Conservation (phyloP, 2,888 invertebrate species). For the Cremastinae sp. region DNA sequence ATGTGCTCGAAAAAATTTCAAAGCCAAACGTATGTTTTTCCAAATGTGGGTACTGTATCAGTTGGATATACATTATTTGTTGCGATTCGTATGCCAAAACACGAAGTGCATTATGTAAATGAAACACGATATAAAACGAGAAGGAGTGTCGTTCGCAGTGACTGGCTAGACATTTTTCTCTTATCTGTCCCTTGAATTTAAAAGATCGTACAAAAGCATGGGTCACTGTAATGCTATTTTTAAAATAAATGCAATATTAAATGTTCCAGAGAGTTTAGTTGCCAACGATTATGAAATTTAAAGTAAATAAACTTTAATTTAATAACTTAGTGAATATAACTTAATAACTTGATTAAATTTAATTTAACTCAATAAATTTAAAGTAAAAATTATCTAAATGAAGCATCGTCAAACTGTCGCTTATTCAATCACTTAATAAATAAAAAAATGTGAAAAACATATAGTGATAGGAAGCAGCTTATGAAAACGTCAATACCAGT, state of each 20-base stretch:
- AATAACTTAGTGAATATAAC: too few relatives aligned
- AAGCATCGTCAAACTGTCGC: conserved; percentile 26
- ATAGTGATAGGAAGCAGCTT: conserved; percentile 9
- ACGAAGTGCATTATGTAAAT: conserved; percentile 77
- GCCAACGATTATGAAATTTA: conserved; percentile 26
- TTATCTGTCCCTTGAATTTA: conserved; percentile 29
- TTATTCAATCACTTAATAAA: conserved; percentile 10
- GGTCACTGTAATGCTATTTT: too few relatives aligned
- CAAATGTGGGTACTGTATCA: conserved; percentile 1
- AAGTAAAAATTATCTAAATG: conserved; percentile 33
- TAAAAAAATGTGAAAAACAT: conserved; percentile 38
- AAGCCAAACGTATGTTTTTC: conserved; percentile 10
- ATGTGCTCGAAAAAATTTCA: too few relatives aligned
- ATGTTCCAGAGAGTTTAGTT: too few relatives aligned
- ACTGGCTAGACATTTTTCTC: conserved; percentile 35
- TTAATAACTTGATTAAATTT: too few relatives aligned
- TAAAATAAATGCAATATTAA: too few relatives aligned
- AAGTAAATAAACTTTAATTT: conserved; percentile 41
- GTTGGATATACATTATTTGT: conserved; percentile 1
- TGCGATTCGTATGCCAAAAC: conserved; percentile 65
- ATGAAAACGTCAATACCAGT: conserved; percentile 18
- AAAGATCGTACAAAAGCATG: too few relatives aligned
- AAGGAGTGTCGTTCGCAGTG: conserved; percentile 1
- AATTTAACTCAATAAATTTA: too few relatives aligned
- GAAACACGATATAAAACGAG: conserved; percentile 67